Evolutionary conservation across 2,113 vertebrate species (phyloP).

Genomic region (Mirza zaza): DNA sequence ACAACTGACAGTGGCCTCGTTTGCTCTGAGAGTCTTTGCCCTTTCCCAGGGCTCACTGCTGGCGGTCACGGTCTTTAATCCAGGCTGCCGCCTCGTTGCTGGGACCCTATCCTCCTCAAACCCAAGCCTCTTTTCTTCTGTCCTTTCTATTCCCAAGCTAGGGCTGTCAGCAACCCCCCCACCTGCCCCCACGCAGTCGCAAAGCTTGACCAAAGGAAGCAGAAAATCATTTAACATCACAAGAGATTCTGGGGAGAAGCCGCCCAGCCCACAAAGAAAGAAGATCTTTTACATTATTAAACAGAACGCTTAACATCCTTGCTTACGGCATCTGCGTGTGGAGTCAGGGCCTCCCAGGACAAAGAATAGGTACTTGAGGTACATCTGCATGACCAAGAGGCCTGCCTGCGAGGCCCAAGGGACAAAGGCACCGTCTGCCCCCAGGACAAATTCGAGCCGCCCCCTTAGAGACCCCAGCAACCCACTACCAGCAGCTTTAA

Average conservation of each 20-base stretch:
- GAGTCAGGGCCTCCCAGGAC: constrained; percentile 52
- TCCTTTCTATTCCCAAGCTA: constrained; percentile 56
- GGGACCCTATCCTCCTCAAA: constrained; percentile 56
- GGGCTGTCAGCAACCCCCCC: constrained; percentile 31
- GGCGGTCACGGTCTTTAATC: constrained; percentile 55
- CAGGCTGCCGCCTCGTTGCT: neutral
- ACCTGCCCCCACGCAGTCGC: constrained; percentile 56
- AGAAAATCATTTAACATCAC: constrained; percentile 76
- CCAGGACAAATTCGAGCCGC: constrained; percentile 39
- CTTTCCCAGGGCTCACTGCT: constrained; percentile 68
- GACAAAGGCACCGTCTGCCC: constrained; percentile 62
- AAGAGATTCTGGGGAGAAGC: constrained; percentile 49
- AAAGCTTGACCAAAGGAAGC: constrained; percentile 44
- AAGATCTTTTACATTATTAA: constrained; percentile 70
- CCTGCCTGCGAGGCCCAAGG: neutral
- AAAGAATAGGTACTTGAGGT: constrained; percentile 77
- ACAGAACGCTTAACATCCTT: constrained; percentile 23
- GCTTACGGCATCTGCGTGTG: constrained; percentile 46
- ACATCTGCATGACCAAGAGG: constrained; percentile 71
- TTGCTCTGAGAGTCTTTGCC: constrained; percentile 18
- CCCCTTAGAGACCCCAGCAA: constrained; percentile 39
- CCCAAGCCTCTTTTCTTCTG: constrained; percentile 59
- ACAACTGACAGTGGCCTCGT: neutral
- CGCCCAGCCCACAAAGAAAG: neutral
- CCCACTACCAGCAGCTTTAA: neutral